Conservation (phyloP, 2,797 vertebrate genomes). For the Nasua narica region DNA sequence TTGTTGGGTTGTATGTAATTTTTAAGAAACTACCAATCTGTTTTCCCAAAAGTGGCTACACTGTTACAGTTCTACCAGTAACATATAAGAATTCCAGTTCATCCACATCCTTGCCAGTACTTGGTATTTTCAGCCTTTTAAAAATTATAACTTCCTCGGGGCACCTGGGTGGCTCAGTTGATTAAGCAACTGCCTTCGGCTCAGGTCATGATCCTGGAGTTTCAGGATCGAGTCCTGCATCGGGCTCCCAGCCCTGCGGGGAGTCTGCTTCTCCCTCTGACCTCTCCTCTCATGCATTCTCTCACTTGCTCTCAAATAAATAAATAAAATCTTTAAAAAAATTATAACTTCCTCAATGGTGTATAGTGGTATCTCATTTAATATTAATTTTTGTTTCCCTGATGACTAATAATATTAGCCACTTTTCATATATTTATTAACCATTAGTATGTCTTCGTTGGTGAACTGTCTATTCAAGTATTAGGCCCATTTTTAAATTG, state of each 20-base stretch:
- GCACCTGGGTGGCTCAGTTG: too few species aligned
- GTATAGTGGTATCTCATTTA: background rate
- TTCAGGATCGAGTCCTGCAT: too few species aligned
- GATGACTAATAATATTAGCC: background rate
- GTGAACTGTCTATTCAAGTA: background rate
- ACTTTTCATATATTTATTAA: background rate
- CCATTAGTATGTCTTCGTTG: background rate
- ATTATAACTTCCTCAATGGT: background rate
- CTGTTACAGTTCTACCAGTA: background rate
- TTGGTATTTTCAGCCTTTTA: background rate
- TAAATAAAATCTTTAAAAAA: too few species aligned
- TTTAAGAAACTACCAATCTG: background rate
- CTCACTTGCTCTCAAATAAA: too few species aligned
- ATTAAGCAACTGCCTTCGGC: too few species aligned
- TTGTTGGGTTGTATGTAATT: background rate
- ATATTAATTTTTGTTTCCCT: background rate
- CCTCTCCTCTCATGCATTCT: too few species aligned
- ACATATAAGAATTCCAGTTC: background rate
- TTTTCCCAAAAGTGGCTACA: background rate
- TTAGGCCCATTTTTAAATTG: background rate
- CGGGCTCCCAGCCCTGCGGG: too few species aligned
- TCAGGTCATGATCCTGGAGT: too few species aligned
- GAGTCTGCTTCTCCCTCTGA: too few species aligned
- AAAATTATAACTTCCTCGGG: background rate
- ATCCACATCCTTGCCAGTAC: background rate